These are phyloP conservation scores for Macquaria ambigua DNA, from an alignment of 2,113 vertebrate genomes.

Conservation along the genomic window DNA sequence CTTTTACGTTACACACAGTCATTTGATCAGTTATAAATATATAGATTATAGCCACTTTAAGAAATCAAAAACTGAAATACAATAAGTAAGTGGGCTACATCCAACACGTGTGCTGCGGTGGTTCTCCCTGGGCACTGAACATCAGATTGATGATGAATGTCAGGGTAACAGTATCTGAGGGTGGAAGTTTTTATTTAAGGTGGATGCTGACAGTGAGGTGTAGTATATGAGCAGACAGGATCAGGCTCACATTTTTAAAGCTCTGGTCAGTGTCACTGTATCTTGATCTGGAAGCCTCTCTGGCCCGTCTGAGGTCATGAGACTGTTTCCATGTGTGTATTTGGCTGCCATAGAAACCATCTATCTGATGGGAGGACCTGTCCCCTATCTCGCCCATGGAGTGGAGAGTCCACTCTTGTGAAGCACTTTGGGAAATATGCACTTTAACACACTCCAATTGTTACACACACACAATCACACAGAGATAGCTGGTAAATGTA, in stretches of 20 bases:
- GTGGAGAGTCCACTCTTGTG: conserved; percentile 48
- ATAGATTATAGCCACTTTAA: background rate
- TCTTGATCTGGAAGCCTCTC: conserved; percentile 24
- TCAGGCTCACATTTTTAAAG: conserved; percentile 11
- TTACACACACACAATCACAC: conserved; percentile 8
- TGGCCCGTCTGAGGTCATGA: conserved; percentile 43
- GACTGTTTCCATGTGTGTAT: conserved; percentile 61
- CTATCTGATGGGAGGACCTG: conserved; percentile 42
- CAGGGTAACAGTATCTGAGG: background rate
- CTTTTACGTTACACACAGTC: too few species aligned
- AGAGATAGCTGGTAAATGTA: conserved; percentile 47
- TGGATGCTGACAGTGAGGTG: background rate
- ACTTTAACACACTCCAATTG: conserved; percentile 20
- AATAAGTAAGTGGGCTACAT: too few species aligned
- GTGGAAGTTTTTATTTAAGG: background rate
- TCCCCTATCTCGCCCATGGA: conserved; percentile 18
- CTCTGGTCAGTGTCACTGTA: conserved; percentile 35
- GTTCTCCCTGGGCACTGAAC: background rate
- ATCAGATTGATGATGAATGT: background rate
- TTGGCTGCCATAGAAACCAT: conserved; percentile 59
- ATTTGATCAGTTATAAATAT: background rate
- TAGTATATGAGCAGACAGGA: background rate
- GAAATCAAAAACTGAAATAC: background rate
- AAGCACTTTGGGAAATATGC: conserved; percentile 58
- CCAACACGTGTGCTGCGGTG: too few species aligned